Percentiles rank a stretch among this genome's conserved stretches.
These are phyloP conservation scores for Psittacula echo DNA, from an alignment of 2,797 vertebrate species.

Conservation along the genomic window DNA sequence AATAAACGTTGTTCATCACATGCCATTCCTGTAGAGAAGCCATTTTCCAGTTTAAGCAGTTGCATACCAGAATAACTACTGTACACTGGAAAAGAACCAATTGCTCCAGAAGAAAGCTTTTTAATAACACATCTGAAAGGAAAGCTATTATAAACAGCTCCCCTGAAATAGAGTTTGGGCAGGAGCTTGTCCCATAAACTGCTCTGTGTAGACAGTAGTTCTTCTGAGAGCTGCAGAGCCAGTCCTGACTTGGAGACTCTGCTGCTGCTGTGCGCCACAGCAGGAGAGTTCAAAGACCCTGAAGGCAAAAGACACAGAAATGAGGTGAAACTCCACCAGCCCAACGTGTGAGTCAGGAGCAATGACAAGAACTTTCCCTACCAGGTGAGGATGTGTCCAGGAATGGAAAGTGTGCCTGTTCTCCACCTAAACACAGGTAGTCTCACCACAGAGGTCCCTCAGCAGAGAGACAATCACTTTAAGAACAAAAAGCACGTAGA, in stretches of 20 bases:
- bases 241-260: neutral
- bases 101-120: conserved; percentile 8
- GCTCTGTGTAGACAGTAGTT: neutral
- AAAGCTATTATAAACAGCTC: neutral
- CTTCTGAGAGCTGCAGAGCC: conserved; percentile 2
- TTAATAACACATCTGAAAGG: conserved; percentile 26
- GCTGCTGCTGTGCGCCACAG: neutral
- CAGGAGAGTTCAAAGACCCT: neutral
- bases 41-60: neutral
- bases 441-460: neutral
- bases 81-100: neutral
- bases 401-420: neutral
- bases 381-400: neutral
- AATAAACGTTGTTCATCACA: neutral
- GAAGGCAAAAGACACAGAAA: conserved; percentile 8
- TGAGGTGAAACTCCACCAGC: neutral
- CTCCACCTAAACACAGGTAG: neutral
- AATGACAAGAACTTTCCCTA: conserved; percentile 41
- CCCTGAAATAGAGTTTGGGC: neutral
- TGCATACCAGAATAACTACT: neutral
- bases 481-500: neutral
- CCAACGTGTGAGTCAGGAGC: neutral
- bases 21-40: neutral
- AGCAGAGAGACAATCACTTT: neutral
- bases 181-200: neutral